Conservation (phyloP, 2,797 vertebrate genomes). For the Pitangus sulphuratus region DNA sequence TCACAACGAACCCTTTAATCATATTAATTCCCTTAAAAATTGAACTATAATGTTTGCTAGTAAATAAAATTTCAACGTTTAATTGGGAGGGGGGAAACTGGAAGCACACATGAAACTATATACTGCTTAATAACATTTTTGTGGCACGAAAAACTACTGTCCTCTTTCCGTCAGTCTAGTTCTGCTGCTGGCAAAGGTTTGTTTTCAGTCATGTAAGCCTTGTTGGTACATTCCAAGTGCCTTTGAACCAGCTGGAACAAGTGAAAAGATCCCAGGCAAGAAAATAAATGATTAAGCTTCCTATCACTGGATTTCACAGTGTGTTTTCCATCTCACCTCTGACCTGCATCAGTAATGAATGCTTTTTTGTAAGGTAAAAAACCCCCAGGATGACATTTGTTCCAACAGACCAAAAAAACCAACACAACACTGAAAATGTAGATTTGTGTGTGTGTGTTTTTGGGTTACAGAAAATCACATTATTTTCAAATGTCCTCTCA, state of each 20-base stretch:
- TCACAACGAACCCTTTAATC: slow-evolving; percentile 17
- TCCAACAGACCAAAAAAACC: neutral
- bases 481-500: neutral
- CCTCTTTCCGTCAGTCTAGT: neutral
- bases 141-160: slow-evolving; percentile 56
- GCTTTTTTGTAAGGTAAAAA: neutral
- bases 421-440: neutral
- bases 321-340: neutral
- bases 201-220: slow-evolving; percentile 12
- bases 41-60: neutral
- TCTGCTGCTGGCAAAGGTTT: slow-evolving; percentile 33
- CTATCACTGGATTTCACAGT: neutral
- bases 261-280: neutral
- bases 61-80: slow-evolving; percentile 11
- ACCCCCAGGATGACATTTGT: neutral
- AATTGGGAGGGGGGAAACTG: neutral
- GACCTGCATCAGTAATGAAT: neutral
- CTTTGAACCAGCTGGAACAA: slow-evolving; percentile 33
- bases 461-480: slow-evolving; percentile 1
- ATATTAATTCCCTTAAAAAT: slow-evolving; percentile 26
- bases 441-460: neutral
- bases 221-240: neutral
- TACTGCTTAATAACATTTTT: slow-evolving; percentile 25
- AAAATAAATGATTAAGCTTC: slow-evolving; percentile 42
- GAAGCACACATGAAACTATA: neutral